Evolutionary conservation across 1,140 invertebrate genomes (phyloP).

Genomic region (Papilio machaon): DNA sequence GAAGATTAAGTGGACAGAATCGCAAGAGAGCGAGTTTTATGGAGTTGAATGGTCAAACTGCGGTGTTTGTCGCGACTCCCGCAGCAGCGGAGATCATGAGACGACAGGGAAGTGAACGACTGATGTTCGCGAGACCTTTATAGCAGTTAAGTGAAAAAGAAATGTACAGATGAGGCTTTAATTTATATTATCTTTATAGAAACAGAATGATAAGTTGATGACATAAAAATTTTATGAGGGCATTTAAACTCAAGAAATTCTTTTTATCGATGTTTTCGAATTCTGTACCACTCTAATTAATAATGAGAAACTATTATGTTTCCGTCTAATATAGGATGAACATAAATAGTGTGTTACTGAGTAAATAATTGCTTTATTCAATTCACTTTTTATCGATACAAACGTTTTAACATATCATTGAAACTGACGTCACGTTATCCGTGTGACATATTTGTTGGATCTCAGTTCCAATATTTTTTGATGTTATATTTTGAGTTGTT

Average conservation of each 20-base stretch:
- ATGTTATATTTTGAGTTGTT: neutral
- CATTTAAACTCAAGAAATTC: neutral
- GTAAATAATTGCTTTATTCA: too few species aligned
- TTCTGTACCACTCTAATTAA: too few species aligned
- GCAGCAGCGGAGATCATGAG: constrained; percentile 76
- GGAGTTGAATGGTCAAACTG: constrained; percentile 70
- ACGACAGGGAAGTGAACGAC: constrained; percentile 72
- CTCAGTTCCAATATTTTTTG: neutral
- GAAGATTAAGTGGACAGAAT: constrained; percentile 56
- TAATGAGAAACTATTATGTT: too few species aligned
- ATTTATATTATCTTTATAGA: constrained; percentile 21
- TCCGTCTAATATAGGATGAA: too few species aligned
- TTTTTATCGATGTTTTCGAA: neutral
- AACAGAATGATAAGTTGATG: neutral
- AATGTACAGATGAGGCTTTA: constrained; percentile 25
- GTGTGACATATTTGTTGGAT: too few species aligned
- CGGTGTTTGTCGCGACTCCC: constrained; percentile 75
- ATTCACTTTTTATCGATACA: too few species aligned
- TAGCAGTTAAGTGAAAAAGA: constrained; percentile 45
- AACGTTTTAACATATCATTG: too few species aligned
- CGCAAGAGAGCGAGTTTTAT: constrained; percentile 70
- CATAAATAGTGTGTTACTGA: too few species aligned
- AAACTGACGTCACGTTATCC: neutral
- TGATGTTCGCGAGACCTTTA: constrained; percentile 74
- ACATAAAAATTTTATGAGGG: neutral